Evolutionary conservation across 2,113 vertebrate genomes (phyloP), one percentile per base, ranked within the genome.

Genomic region (human): DNA sequence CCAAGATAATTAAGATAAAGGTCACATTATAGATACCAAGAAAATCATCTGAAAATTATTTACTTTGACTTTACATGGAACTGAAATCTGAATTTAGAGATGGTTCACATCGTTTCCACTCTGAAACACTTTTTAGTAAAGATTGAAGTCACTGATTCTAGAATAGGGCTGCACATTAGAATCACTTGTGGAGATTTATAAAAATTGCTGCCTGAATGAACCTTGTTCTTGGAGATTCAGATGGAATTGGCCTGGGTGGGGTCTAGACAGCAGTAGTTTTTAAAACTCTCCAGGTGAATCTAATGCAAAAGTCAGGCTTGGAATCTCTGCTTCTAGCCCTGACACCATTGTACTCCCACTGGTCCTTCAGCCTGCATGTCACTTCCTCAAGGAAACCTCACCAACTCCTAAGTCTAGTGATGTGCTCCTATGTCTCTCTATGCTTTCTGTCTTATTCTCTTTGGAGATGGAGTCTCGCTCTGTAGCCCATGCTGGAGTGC

Each of bases 41-140:
- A 92, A 96, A 90, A 91, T 81, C 2, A 93, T 82, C 76, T 89
- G 43, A 6, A 64, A 89, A 64, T 83, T 30, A 86, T 64, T 61
- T 81, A 25, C 84, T 94, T 90, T 59, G 50, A 94, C 75, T 90
- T 76, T 94, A 73, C 35, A 22, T 20, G 43, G 27, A 5, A 89
- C 9, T 75, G 93, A 27, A 16, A 52, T 72, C 40, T 95, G 93
- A 85, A 78, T 81, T 89, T 76, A 72, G 83, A 89, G 50, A 66
- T 18, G 43, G 25, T 64, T 76, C 38, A 18, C 22, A n/a, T 23
- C 14, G 61, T 80, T 86, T 89, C 7, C 1, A 3, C 20, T 92
- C 68, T 30, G 93, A 81, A 96, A 93, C 45, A 35, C 38, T 6
- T 90, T 64, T 94, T 7, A 68, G 30, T 86, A 79, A 35, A 48